phyloP scores from a whole-genome alignment of 1,140 invertebrate species.

The Macrocentrus cingulum region DNA sequence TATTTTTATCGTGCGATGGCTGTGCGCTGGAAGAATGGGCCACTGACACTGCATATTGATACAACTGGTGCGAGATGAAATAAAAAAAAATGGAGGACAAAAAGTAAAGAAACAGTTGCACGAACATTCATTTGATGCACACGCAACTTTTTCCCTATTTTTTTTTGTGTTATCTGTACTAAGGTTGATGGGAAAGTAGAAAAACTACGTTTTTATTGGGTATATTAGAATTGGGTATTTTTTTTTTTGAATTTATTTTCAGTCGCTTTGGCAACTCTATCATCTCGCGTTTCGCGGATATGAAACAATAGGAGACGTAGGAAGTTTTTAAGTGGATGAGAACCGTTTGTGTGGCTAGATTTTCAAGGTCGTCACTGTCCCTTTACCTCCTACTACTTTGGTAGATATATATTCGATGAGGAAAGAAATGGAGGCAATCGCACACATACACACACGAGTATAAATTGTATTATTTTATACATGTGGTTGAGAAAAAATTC shows the following conservation, averaged over 20 bases:
- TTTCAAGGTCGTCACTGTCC: constrained; percentile 28
- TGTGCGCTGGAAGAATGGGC: neutral
- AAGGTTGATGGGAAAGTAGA: no score
- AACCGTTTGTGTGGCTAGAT: constrained; percentile 27
- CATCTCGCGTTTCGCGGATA: no score
- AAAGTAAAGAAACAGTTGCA: constrained; percentile 19
- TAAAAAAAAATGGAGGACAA: no score
- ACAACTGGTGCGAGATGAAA: constrained; percentile 12
- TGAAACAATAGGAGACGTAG: constrained; percentile 11
- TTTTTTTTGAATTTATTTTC: neutral
- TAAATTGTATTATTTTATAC: neutral
- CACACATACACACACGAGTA: neutral
- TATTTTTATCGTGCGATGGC: no score
- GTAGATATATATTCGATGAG: constrained; percentile 17
- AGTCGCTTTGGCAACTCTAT: no score
- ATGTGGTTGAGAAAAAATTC: no score
- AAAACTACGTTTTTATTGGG: neutral
- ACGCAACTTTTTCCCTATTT: no score
- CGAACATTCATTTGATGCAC: constrained; percentile 3
- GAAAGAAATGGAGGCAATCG: constrained; percentile 24
- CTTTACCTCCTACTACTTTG: constrained; percentile 24
- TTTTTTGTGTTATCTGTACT: no score
- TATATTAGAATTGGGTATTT: neutral
- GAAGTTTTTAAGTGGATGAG: constrained; percentile 17
- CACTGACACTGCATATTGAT: constrained; percentile 16